Conservation (phyloP, 2,113 vertebrate genomes). For the Oceanites oceanicus region DNA sequence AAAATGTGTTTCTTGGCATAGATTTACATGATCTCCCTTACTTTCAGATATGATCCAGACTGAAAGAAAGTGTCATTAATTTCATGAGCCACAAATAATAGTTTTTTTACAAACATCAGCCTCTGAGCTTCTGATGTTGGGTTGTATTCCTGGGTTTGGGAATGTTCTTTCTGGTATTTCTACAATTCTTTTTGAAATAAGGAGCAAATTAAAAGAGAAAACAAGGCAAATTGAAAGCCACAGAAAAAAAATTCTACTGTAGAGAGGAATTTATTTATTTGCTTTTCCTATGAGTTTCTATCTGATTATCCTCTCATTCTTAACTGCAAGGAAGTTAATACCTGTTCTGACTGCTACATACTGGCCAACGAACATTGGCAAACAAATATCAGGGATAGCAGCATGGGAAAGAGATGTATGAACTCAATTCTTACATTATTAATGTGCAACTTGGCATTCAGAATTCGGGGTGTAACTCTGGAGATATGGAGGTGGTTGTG, state of each 20-base stretch:
- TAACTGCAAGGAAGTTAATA: background rate
- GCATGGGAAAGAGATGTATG: background rate
- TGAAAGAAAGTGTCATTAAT: background rate
- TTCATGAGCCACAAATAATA: background rate
- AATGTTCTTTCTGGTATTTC: background rate
- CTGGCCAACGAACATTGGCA: background rate
- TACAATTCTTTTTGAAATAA: background rate
- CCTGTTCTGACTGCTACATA: background rate
- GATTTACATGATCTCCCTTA: background rate
- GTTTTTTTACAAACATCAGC: background rate
- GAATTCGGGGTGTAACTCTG: background rate
- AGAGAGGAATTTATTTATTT: background rate
- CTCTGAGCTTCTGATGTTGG: background rate
- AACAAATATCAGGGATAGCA: background rate
- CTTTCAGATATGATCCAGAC: background rate
- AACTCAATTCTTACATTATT: background rate
- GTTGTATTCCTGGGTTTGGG: background rate
- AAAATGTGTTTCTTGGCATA: background rate
- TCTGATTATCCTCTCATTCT: background rate
- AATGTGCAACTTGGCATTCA: background rate
- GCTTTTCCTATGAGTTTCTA: background rate
- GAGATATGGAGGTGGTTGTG: background rate
- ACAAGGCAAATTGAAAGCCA: background rate
- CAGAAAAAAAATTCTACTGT: background rate
- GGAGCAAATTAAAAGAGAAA: background rate